Conservation (phyloP, 2,888 invertebrate species). For the Sepiola atlantica region DNA sequence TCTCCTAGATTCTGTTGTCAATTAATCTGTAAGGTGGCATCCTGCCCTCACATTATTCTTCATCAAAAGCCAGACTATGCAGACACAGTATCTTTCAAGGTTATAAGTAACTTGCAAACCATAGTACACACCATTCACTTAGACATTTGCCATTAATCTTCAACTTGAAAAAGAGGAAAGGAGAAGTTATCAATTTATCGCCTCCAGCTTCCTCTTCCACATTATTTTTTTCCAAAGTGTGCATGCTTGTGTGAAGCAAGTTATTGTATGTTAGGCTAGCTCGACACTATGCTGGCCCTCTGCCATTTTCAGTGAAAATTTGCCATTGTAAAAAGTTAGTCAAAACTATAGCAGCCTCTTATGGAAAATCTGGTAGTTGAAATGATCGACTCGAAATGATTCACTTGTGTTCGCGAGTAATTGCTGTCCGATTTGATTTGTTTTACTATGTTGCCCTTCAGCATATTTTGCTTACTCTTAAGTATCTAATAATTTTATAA, state of each 20-base stretch:
- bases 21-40: conserved; percentile 41
- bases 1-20: conserved; percentile 45
- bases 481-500: background rate
- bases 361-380: conserved; percentile 20
- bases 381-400: background rate
- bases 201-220: background rate
- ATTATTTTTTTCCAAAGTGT: background rate
- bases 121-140: background rate
- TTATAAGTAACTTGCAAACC: conserved; percentile 38
- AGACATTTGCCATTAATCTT: background rate
- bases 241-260: background rate
- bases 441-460: background rate
- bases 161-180: background rate
- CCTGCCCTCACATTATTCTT: conserved; percentile 38
- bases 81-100: conserved; percentile 41
- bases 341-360: conserved; percentile 32
- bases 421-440: background rate
- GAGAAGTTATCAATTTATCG: background rate
- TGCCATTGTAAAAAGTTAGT: background rate
- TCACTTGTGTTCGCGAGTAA: background rate
- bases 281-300: conserved; percentile 10
- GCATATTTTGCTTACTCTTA: background rate
- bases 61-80: conserved; percentile 33
- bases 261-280: background rate
- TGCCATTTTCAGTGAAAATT: conserved; percentile 13